Evolutionary conservation across 1,140 invertebrate genomes (phyloP), one percentile per base, ranked within the genome.

Genomic region (Polypedilum vanderplanki): DNA sequence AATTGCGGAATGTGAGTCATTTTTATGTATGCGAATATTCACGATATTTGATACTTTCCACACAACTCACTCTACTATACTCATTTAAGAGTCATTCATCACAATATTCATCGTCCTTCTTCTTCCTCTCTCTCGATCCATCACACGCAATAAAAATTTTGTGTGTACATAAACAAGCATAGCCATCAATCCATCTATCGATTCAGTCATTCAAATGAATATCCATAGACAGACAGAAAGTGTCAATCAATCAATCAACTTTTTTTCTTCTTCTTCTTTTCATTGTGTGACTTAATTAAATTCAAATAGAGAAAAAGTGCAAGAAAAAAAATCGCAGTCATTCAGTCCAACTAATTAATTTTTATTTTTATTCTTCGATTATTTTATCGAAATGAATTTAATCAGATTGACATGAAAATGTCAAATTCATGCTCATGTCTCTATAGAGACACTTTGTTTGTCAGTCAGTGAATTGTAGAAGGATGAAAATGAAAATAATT

Each of bases 171-270:
- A 57, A 57, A 57, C 12, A 57, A 12, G n/a, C 46, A 57, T 57
- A 57, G 46, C n/a, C 46, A 57, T 57, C n/a, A n/a, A 57, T 57
- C 46, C 12, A 57, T 57, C 46, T n/a, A 57, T 57, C 12, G n/a
- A 57, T 57, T 57, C 46, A 57, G n/a, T n/a, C 12, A 57, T 57
- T 15, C 10, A 33, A 33, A 33, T 33, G 24, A 33, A 33, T 33
- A 33, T 33, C n/a, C n/a, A 57, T 22, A 33, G 24, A 9, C 65
- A 70, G 65, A 70, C 65, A 18, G 18, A 70, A 70, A 70, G 65
- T 70, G 65, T 70, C 65, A 70, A 70, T 70, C 65, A 70, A 18
- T 70, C 65, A 70, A 70, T 70, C 65, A 70, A 57, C 46, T 57
- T 57, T 57, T 57, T 3, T 57, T n/a, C n/a, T 57, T n/a, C 15